These are phyloP conservation scores for Drosophila parabipectinata DNA, from an alignment of 1,140 invertebrate species.

Conservation along the genomic window DNA sequence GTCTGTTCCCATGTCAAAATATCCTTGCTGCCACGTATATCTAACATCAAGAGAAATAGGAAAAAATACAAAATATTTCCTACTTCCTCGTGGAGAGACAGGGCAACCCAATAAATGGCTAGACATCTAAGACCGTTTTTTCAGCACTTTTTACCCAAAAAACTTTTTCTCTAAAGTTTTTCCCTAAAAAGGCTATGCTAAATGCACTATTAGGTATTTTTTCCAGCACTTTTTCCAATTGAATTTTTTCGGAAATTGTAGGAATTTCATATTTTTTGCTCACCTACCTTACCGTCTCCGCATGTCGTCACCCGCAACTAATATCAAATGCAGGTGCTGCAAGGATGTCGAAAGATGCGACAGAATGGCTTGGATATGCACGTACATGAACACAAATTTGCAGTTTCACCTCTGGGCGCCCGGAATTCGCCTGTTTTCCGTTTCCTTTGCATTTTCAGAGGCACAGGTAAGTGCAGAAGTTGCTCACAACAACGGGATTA, in stretches of 20 bases:
- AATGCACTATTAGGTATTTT: neutral
- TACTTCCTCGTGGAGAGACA: neutral
- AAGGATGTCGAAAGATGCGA: conserved; percentile 3
- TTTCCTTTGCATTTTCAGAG: conserved; percentile 22
- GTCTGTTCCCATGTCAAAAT: neutral
- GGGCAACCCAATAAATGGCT: neutral
- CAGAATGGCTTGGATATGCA: neutral
- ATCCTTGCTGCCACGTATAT: neutral
- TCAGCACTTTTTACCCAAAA: neutral
- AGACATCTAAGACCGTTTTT: neutral
- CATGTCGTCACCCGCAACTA: neutral
- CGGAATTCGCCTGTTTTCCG: neutral
- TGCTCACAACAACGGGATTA: conserved; percentile 47
- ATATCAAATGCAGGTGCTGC: conserved; percentile 5
- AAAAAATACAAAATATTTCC: neutral
- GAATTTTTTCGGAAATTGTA: neutral
- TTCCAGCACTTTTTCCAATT: neutral
- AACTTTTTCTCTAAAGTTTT: neutral
- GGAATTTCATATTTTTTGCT: neutral
- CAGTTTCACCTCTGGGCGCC: neutral
- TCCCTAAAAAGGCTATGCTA: neutral
- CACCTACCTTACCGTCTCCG: neutral
- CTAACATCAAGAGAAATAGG: neutral
- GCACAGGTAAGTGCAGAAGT: conserved; percentile 3
- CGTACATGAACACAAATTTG: conserved; percentile 2